These are phyloP conservation scores for Drosophila pandora DNA, from an alignment of 1,140 invertebrate species.

Conservation along the genomic window DNA sequence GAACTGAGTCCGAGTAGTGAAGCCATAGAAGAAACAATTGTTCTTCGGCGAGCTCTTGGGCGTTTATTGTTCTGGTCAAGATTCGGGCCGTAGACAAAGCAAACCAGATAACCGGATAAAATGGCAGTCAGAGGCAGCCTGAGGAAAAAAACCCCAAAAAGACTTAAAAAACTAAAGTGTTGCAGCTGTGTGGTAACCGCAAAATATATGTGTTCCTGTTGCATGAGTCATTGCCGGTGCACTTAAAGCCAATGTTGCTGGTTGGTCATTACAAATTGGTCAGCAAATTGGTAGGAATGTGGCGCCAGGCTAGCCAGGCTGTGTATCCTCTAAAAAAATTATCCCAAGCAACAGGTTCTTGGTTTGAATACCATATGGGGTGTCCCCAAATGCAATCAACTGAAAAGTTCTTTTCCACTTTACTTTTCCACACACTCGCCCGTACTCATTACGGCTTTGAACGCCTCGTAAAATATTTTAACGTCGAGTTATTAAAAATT, in stretches of 20 bases:
- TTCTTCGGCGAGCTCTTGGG: slow-evolving; percentile 22
- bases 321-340: slow-evolving; percentile 34
- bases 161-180: not conserved
- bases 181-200: slow-evolving; percentile 23
- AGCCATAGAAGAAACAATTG: slow-evolving; percentile 22
- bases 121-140: slow-evolving; percentile 10
- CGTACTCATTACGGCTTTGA: slow-evolving; percentile 24
- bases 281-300: slow-evolving; percentile 47
- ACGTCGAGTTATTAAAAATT: slow-evolving; percentile 64
- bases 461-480: slow-evolving; percentile 63
- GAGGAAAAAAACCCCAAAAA: slow-evolving; percentile 6
- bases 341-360: slow-evolving; percentile 78
- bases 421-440: not conserved
- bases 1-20: slow-evolving; percentile 19
- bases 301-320: not conserved
- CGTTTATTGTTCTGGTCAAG: slow-evolving; percentile 50
- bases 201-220: slow-evolving; percentile 30
- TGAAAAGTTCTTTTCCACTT: slow-evolving; percentile 41
- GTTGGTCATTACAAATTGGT: slow-evolving; percentile 48
- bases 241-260: slow-evolving; percentile 14
- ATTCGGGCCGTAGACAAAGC: slow-evolving; percentile 7
- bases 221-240: slow-evolving; percentile 23
- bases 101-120: slow-evolving; percentile 23
- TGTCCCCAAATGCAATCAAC: slow-evolving; percentile 18
- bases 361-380: slow-evolving; percentile 14